A percentile compares a stretch with the other conserved stretches of the same genome.
phyloP scores from a whole-genome alignment of 2,113 vertebrate species.

The Ptyas mucosa region DNA sequence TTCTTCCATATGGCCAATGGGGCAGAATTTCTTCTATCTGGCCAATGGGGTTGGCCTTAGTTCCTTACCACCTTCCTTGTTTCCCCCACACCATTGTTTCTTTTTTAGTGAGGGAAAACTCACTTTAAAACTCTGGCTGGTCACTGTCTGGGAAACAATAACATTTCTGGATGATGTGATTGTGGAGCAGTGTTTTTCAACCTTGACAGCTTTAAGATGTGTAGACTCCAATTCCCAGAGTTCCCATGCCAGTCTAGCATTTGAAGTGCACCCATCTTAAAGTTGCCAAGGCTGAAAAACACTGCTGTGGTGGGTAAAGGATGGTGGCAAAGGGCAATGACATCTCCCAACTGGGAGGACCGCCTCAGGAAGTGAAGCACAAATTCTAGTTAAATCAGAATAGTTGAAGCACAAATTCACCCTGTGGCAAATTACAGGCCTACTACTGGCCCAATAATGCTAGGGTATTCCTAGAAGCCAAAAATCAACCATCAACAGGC shows the following conservation, averaged over 20 bases:
- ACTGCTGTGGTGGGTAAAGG: background rate
- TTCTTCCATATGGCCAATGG: background rate
- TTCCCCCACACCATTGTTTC: background rate
- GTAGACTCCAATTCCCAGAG: background rate
- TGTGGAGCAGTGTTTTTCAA: background rate
- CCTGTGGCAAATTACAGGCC: background rate
- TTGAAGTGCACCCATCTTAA: background rate
- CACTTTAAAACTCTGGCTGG: background rate
- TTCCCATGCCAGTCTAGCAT: background rate
- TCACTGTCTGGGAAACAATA: background rate
- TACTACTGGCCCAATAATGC: background rate
- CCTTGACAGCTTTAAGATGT: background rate
- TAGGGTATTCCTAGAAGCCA: background rate
- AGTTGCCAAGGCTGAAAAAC: background rate
- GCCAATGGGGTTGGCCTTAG: background rate
- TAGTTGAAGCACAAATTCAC: background rate
- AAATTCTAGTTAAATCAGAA: background rate
- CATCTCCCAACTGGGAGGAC: background rate
- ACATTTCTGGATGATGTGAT: background rate
- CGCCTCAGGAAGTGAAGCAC: too few relatives aligned
- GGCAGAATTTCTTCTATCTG: background rate
- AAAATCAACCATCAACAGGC: background rate
- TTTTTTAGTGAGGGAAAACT: background rate
- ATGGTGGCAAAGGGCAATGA: background rate
- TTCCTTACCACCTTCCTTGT: background rate